Percentiles rank a stretch among this genome's conserved stretches.
phyloP scores from a whole-genome alignment of 2,888 invertebrate species.

The Pomacea canaliculata region DNA sequence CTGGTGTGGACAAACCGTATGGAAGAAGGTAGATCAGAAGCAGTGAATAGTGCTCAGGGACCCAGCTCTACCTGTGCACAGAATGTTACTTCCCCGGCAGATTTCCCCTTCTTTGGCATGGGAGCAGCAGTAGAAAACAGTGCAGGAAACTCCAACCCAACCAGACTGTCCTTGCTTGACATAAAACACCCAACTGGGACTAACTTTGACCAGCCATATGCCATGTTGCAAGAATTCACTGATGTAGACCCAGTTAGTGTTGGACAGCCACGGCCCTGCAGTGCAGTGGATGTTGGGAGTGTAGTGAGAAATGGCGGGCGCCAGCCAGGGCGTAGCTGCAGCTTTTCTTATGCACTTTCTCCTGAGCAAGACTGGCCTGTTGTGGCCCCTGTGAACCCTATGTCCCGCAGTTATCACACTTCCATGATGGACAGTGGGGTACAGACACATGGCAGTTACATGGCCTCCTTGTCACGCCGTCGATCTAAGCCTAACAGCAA shows the following conservation, averaged over 20 bases:
- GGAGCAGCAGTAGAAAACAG: not conserved
- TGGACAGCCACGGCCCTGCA: not conserved
- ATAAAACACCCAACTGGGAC: not conserved
- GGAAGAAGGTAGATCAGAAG: not conserved
- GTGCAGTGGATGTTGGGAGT: no score
- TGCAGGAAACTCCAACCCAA: not conserved
- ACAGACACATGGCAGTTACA: slow-evolving; percentile 23
- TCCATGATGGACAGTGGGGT: slow-evolving; percentile 20
- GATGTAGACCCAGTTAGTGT: not conserved
- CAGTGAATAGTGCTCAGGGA: not conserved
- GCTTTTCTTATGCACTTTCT: slow-evolving; percentile 11
- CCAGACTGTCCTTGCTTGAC: not conserved
- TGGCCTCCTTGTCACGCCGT: slow-evolving; percentile 14
- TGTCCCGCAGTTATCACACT: slow-evolving; percentile 21
- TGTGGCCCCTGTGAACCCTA: slow-evolving; percentile 5
- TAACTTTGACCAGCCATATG: not conserved
- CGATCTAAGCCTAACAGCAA: not conserved
- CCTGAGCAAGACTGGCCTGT: slow-evolving; percentile 7
- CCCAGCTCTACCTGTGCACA: not conserved
- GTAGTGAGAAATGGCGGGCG: not conserved
- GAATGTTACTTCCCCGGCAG: not conserved
- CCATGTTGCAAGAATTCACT: not conserved
- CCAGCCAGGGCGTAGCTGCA: slow-evolving; percentile 20
- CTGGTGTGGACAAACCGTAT: no score
- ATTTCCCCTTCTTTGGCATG: not conserved